Conservation (phyloP, 2,797 vertebrate genomes). For the Coendou prehensilis region DNA sequence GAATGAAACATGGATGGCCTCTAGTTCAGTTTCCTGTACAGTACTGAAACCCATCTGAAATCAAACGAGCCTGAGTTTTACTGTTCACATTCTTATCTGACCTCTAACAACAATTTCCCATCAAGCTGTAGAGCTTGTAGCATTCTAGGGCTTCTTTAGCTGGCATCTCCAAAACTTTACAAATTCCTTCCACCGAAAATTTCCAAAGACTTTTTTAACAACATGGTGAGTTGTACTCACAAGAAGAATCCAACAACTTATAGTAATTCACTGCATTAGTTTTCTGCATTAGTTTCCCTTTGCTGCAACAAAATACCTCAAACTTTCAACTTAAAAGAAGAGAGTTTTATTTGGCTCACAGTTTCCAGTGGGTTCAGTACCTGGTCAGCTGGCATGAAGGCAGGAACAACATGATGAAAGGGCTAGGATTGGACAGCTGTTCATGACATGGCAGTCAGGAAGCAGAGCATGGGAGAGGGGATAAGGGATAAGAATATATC, state of each 20-base stretch:
- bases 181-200: background rate
- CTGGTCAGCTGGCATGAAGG: background rate
- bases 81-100: background rate
- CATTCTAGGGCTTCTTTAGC: background rate
- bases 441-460: background rate
- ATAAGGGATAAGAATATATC: background rate
- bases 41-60: background rate
- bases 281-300: background rate
- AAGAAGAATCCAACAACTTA: background rate
- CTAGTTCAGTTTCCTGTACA: background rate
- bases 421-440: background rate
- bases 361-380: background rate
- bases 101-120: background rate
- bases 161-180: background rate
- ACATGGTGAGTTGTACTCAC: background rate
- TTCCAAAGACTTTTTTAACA: background rate
- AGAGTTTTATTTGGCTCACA: background rate
- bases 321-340: background rate
- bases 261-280: background rate
- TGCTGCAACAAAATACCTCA: background rate
- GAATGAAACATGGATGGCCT: background rate
- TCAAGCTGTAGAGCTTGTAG: background rate
- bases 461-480: background rate
- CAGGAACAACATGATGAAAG: background rate
- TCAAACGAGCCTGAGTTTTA: background rate